phyloP scores from a whole-genome alignment of 2,113 vertebrate genomes.

The Porphyrio hochstetteri region DNA sequence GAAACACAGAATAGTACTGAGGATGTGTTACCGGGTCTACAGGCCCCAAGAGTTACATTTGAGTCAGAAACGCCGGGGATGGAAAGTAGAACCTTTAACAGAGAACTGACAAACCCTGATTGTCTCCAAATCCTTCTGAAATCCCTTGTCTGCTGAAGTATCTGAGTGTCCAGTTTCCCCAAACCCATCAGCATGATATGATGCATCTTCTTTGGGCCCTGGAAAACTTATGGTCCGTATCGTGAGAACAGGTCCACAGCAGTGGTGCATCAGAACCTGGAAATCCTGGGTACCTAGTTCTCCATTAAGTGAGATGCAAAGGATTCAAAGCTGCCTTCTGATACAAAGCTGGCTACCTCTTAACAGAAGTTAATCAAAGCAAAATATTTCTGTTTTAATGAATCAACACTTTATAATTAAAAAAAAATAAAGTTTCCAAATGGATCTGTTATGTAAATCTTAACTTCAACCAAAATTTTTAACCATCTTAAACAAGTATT shows the following conservation, averaged over 20 bases:
- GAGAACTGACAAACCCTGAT: background rate
- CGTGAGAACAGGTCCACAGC: background rate
- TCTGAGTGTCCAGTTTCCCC: background rate
- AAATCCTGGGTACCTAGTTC: background rate
- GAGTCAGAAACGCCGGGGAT: background rate
- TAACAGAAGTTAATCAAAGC: background rate
- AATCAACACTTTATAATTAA: background rate
- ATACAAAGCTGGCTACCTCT: background rate
- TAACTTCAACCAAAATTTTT: background rate
- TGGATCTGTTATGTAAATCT: rapidly evolving
- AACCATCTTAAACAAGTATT: rapidly evolving
- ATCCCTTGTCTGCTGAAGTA: background rate
- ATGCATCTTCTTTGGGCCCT: background rate
- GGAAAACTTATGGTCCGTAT: background rate
- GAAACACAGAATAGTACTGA: background rate
- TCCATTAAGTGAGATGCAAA: background rate
- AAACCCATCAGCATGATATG: rapidly evolving
- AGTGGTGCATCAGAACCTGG: background rate
- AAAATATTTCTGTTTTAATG: background rate
- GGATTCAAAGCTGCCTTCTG: background rate
- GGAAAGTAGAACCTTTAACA: background rate
- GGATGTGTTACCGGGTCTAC: background rate
- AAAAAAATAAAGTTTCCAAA: background rate
- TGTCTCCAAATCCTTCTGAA: background rate
- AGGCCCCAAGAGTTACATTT: rapidly evolving